These are phyloP conservation scores for Lochmaea capreae DNA, from an alignment of 2,888 invertebrate species.

Conservation along the genomic window DNA sequence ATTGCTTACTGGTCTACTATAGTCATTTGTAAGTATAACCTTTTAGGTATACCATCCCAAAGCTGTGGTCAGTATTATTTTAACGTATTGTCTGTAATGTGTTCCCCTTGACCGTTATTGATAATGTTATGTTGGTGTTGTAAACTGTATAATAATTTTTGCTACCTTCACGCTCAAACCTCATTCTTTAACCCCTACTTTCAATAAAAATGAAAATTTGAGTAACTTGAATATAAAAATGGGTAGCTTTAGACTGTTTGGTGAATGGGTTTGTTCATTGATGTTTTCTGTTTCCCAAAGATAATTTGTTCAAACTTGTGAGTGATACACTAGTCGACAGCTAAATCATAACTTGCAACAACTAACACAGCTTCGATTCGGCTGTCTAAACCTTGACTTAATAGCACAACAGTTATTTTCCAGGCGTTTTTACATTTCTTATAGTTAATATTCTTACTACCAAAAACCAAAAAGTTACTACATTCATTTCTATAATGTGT, in stretches of 20 bases:
- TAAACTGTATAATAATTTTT: background rate
- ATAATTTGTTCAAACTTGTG: background rate
- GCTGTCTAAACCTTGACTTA: too few species aligned
- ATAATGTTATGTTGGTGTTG: background rate
- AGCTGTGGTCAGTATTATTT: constrained; percentile 19
- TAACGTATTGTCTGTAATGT: constrained; percentile 2
- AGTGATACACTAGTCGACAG: background rate
- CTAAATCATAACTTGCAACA: too few species aligned
- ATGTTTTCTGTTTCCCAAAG: background rate
- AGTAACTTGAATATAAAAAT: background rate
- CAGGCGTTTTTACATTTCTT: too few species aligned
- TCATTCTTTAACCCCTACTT: background rate
- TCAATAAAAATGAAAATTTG: too few species aligned
- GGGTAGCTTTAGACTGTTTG: background rate
- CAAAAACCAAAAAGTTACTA: too few species aligned
- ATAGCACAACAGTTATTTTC: too few species aligned
- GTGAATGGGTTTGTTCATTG: background rate
- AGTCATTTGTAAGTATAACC: constrained; percentile 16
- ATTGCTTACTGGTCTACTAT: constrained; percentile 11
- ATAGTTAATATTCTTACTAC: too few species aligned
- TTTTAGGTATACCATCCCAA: constrained; percentile 15
- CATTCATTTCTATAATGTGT: too few species aligned
- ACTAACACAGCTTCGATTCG: too few species aligned
- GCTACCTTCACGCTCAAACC: background rate
- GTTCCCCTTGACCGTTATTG: background rate